Conservation (phyloP, 2,113 vertebrate genomes). For the Python bivittatus region DNA sequence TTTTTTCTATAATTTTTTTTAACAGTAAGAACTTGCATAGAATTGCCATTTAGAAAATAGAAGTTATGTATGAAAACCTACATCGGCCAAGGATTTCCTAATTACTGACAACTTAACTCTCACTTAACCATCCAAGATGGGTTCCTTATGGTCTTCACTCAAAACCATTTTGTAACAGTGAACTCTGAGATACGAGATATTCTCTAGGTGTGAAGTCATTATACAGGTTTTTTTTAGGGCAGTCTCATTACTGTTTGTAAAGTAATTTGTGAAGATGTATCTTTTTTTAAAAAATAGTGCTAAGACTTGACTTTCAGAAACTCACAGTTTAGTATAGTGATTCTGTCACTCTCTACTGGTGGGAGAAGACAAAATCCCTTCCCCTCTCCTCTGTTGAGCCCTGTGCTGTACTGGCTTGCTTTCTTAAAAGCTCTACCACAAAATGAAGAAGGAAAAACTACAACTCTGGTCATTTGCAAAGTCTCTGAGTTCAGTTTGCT, state of each 20-base stretch:
- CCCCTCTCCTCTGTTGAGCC: not conserved
- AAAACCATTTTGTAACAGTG: slow-evolving; percentile 7
- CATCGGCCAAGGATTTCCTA: slow-evolving; percentile 43
- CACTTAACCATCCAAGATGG: not conserved
- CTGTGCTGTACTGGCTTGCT: slow-evolving; percentile 9
- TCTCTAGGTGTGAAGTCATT: not conserved
- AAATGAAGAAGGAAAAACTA: slow-evolving; percentile 36
- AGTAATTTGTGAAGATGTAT: not conserved
- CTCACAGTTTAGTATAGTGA: not conserved
- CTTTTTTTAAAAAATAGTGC: not conserved
- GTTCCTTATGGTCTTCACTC: not conserved
- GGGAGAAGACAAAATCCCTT: not conserved
- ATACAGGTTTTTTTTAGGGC: not conserved
- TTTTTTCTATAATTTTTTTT: slow-evolving; percentile 52
- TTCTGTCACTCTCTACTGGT: not conserved
- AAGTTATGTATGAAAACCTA: slow-evolving; percentile 53
- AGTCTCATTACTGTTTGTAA: not conserved
- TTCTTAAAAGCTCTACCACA: slow-evolving; percentile 14
- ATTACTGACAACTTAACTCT: slow-evolving; percentile 19
- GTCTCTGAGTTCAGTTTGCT: slow-evolving; percentile 55
- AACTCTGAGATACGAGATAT: not conserved
- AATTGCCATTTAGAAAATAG: slow-evolving; percentile 74
- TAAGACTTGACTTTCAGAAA: not conserved
- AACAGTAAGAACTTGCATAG: slow-evolving; percentile 79
- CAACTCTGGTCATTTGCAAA: slow-evolving; percentile 65